phyloP scores from a whole-genome alignment of 2,113 vertebrate species.

The Tylochromis polylepis region DNA sequence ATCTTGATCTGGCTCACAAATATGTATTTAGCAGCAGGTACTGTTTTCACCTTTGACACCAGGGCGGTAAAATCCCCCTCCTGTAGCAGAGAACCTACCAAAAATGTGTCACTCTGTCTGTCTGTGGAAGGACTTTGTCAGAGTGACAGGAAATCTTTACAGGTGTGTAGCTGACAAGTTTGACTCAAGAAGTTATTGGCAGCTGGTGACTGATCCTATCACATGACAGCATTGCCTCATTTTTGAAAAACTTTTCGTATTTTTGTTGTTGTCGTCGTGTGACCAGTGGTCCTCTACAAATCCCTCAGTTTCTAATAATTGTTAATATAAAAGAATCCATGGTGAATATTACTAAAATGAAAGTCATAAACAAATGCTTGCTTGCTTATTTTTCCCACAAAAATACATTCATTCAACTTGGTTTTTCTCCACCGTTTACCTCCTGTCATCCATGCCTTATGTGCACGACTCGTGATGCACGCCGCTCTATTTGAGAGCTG shows the following conservation, averaged over 20 bases:
- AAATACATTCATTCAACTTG: not conserved
- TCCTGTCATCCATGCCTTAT: not conserved
- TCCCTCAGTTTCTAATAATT: not conserved
- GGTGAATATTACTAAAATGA: not conserved
- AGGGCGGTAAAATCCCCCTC: not conserved
- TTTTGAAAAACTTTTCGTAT: not conserved
- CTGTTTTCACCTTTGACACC: not conserved
- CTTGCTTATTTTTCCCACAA: not conserved
- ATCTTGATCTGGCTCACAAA: not conserved
- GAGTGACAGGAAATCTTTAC: not conserved
- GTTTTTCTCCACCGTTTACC: not conserved
- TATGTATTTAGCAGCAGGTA: not conserved
- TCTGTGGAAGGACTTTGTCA: not conserved
- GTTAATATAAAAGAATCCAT: not conserved
- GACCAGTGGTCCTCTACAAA: not conserved
- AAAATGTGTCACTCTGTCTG: not conserved
- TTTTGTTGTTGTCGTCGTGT: not conserved
- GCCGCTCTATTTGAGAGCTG: not conserved
- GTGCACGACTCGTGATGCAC: not conserved
- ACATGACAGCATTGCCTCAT: not conserved
- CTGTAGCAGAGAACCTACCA: not conserved
- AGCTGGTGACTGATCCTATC: not conserved
- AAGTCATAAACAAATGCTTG: not conserved
- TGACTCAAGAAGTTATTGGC: not conserved
- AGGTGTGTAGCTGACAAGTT: not conserved